Conservation (phyloP, 2,797 vertebrate genomes). For the Neomorphus geoffroyi region DNA sequence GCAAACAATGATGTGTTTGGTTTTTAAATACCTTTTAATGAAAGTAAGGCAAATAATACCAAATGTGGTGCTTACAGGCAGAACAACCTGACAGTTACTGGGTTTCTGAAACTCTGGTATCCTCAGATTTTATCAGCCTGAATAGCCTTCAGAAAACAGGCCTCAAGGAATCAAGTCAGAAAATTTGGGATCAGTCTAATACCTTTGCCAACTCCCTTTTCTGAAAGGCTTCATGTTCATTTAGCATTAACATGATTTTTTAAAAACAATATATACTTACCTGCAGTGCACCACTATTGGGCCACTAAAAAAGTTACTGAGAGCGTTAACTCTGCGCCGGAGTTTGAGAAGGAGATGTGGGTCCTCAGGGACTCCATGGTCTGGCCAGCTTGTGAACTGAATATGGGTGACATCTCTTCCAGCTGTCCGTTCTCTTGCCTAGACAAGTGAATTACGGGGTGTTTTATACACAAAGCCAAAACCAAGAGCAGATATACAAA, state of each 20-base stretch:
- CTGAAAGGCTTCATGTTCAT: not conserved
- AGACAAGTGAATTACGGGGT: not conserved
- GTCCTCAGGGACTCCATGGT: conserved; percentile 93
- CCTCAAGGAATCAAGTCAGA: not conserved
- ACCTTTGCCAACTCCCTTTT: not conserved
- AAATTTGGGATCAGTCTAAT: not conserved
- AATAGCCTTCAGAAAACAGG: not conserved
- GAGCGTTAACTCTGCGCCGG: conserved; percentile 89
- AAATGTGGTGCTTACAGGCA: not conserved
- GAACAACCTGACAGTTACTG: not conserved
- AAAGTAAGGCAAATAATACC: not conserved
- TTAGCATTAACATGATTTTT: not conserved
- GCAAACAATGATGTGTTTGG: not conserved
- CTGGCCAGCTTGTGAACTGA: conserved; percentile 97
- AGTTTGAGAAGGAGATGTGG: conserved; percentile 92
- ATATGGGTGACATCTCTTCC: conserved; percentile 94
- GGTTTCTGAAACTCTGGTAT: not conserved
- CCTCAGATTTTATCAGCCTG: not conserved
- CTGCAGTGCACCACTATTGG: conserved; percentile 96
- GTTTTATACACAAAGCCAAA: not conserved
- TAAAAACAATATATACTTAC: conserved; percentile 59
- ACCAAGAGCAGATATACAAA: not conserved
- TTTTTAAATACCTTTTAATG: not conserved
- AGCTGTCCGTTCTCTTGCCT: conserved; percentile 86
- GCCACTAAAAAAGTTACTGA: conserved; percentile 96